phyloP scores from a whole-genome alignment of 2,888 invertebrate genomes.

The Macrophya alboannulata region DNA sequence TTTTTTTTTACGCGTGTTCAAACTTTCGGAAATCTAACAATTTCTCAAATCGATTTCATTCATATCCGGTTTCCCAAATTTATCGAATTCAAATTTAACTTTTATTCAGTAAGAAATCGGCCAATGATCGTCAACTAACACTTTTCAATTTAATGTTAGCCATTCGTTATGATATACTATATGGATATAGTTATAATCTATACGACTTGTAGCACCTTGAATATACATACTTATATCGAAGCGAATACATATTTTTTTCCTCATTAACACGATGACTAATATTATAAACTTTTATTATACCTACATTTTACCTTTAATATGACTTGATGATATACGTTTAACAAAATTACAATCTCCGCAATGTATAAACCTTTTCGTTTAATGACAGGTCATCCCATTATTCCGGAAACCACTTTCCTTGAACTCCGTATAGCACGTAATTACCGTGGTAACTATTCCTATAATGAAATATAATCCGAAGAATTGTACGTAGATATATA shows the following conservation, averaged over 20 bases:
- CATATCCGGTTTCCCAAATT: not conserved
- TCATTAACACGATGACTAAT: not conserved
- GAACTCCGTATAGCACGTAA: not conserved
- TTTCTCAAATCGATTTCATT: not conserved
- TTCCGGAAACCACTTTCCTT: slow-evolving; percentile 24
- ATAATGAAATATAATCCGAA: not conserved
- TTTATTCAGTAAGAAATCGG: not conserved
- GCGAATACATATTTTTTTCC: not conserved
- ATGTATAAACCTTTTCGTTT: not conserved
- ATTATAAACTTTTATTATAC: not conserved
- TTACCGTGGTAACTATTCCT: not conserved
- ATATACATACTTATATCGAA: not conserved
- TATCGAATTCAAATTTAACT: not conserved
- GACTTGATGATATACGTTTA: not conserved
- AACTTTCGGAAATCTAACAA: slow-evolving; percentile 34
- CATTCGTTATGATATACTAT: slow-evolving; percentile 2
- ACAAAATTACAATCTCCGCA: not conserved
- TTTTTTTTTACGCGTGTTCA: not conserved
- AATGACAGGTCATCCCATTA: not conserved
- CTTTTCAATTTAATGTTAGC: not conserved
- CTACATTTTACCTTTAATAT: not conserved
- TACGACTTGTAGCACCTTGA: not conserved
- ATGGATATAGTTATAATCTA: not conserved
- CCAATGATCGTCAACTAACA: not conserved
- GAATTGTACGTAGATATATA: not conserved